Base-by-base conservation (phyloP, 1,140 invertebrate species). In the Trichoplusia ni region DNA sequence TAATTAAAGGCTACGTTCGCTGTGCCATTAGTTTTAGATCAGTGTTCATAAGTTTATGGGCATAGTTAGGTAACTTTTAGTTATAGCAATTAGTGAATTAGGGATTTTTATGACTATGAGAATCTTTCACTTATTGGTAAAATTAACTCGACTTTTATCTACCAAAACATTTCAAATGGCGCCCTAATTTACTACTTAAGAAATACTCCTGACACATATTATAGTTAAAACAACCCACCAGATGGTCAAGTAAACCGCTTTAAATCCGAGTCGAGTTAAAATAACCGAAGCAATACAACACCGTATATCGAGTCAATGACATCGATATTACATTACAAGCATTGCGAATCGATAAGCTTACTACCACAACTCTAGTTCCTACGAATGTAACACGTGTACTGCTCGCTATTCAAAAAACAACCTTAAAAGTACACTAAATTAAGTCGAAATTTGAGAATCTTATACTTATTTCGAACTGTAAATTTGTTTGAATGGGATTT, bases 241-340 rank as follows among this genome's bases (percentile, higher is more conserved):
- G 3, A 25, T 14, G 16, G 14, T 23, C 29, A 21, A n/a, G 18
- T 8, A 4, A 21, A 35, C 31, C n/a, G 11, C 31, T 19, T 33
- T 5, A 35, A 54, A 54, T 37, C 33, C 37, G 16, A 54, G 19
- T 13, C 16, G 51, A 25, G 33, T 21, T 37, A 37, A 37, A 23
- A 23, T 23, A 40, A 25, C 27, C n/a, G 8, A 11, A 29, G 65
- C 53, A 62, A 67, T 35, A 14, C 27, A 46, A 67, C 51, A 67
- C 64, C 51, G 58, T 60, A 31, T 40, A 29, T 42, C 25, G 56
- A 66, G 72, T 71, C 68, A 74, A 68, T 74, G 72, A 74, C 72
- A 68, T 60, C 68, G 46, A 71, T 74, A 74, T 74, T 47, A 51
- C 53, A 38, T 74, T 74, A 74, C 69, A 29, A 42, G 37, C 51